phyloP scores from a whole-genome alignment of 2,113 vertebrate genomes.

The Corythornis madagascariensis region DNA sequence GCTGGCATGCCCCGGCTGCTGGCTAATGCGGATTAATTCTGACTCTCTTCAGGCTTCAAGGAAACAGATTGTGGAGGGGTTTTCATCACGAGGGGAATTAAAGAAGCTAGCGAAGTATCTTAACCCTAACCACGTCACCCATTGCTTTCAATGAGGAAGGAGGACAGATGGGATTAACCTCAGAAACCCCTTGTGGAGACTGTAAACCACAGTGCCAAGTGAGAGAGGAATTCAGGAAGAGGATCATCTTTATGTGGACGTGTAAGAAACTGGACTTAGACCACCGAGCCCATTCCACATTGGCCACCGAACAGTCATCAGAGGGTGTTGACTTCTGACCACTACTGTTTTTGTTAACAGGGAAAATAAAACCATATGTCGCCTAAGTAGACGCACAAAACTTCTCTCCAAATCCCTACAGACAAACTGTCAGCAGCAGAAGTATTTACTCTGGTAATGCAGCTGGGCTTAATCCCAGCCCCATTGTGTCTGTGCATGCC shows the following conservation, averaged over 20 bases:
- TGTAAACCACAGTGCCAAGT: slow-evolving; percentile 33
- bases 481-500: slow-evolving; percentile 73
- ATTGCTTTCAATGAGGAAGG: slow-evolving; percentile 29
- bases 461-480: slow-evolving; percentile 71
- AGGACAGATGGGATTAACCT: slow-evolving; percentile 58
- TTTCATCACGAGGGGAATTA: slow-evolving; percentile 49
- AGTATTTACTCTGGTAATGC: slow-evolving; percentile 72
- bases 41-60: slow-evolving; percentile 33
- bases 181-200: not conserved
- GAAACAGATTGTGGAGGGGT: slow-evolving; percentile 17
- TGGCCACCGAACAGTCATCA: slow-evolving; percentile 45
- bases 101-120: slow-evolving; percentile 43
- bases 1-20: not conserved
- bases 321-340: slow-evolving; percentile 72
- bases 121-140: not conserved
- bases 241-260: slow-evolving; percentile 24
- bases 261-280: slow-evolving; percentile 31
- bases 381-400: slow-evolving; percentile 64
- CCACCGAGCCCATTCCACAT: slow-evolving; percentile 41
- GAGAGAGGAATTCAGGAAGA: slow-evolving; percentile 28
- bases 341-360: slow-evolving; percentile 69
- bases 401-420: slow-evolving; percentile 67
- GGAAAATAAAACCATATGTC: slow-evolving; percentile 71
- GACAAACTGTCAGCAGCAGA: slow-evolving; percentile 73
- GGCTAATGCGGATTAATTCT: slow-evolving; percentile 30